A percentile compares a stretch with the other conserved stretches of the same genome.
Conservation (phyloP, 1,140 invertebrate genomes). For the Tigriopus japonicus region DNA sequence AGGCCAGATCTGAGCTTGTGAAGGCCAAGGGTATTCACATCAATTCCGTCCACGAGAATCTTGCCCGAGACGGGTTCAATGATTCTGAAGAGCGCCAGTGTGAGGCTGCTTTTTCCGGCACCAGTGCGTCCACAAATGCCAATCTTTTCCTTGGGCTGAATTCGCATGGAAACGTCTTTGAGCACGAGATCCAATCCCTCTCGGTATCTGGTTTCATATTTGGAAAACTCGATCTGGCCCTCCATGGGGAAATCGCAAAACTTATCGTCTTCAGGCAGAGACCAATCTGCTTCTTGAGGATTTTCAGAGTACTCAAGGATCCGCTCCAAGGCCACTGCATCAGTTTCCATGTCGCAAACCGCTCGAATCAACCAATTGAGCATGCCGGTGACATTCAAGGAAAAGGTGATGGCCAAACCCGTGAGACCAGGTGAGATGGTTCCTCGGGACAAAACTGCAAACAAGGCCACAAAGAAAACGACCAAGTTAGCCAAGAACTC, state of each 20-base stretch:
- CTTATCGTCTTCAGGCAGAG: constrained; percentile 21
- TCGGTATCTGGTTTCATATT: constrained; percentile 22
- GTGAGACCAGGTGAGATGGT: constrained; percentile 26
- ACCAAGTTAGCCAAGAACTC: constrained; percentile 30
- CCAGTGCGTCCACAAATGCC: constrained; percentile 64
- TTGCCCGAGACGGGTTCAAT: constrained; percentile 41
- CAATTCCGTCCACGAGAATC: constrained; percentile 42
- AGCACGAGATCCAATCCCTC: constrained; percentile 22
- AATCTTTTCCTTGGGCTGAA: constrained; percentile 25
- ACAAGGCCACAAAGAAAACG: constrained; percentile 27
- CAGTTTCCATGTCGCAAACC: constrained; percentile 21
- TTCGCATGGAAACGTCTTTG: constrained; percentile 19
- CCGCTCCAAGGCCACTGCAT: constrained; percentile 37
- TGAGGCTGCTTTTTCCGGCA: constrained; percentile 65
- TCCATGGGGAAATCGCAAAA: constrained; percentile 20
- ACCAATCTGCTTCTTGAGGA: constrained; percentile 1
- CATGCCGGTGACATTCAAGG: constrained; percentile 23
- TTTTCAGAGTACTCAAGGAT: constrained; percentile 63
- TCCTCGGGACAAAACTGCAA: constrained; percentile 26
- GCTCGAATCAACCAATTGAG: constrained; percentile 19
- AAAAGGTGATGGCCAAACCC: constrained; percentile 30
- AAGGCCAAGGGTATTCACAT: constrained; percentile 68
- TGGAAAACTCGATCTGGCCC: constrained; percentile 22
- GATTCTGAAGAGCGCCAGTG: constrained; percentile 63
- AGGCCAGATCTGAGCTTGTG: constrained; percentile 65